phyloP scores from a whole-genome alignment of 2,888 invertebrate genomes.

The Philereme transversata region DNA sequence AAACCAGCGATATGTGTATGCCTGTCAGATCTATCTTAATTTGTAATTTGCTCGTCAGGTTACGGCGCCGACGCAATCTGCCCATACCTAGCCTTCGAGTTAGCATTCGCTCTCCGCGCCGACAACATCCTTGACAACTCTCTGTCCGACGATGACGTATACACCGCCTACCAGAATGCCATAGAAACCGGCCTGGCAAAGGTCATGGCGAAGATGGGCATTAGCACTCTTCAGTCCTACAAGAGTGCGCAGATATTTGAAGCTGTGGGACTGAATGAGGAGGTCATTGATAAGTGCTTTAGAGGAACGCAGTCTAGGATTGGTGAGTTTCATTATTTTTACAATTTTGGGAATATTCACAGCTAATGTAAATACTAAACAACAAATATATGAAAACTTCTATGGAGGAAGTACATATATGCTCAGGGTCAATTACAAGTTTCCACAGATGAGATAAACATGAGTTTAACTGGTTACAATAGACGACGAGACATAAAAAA shows the following conservation, averaged over 20 bases:
- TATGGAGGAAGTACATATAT: too few species aligned
- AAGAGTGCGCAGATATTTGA: constrained; percentile 99
- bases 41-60: constrained; percentile 54
- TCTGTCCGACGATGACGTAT: constrained; percentile 92
- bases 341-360: too few species aligned
- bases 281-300: constrained; percentile 97
- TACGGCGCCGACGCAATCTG: constrained; percentile 99
- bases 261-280: constrained; percentile 96
- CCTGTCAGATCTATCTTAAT: neutral
- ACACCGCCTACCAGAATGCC: constrained; percentile 94
- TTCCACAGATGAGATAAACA: too few species aligned
- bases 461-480: too few species aligned
- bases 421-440: too few species aligned
- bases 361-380: neutral
- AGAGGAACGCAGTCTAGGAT: constrained; percentile 88
- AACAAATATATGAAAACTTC: too few species aligned
- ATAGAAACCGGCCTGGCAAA: constrained; percentile 90
- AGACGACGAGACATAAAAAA: too few species aligned
- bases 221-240: constrained; percentile 98
- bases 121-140: constrained; percentile 92
- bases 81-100: constrained; percentile 97
- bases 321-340: constrained; percentile 56
- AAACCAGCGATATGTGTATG: too few species aligned
- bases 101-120: constrained; percentile 92
- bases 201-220: constrained; percentile 99